phyloP scores from a whole-genome alignment of 1,140 invertebrate genomes.

The Drosophila ironensis region DNA sequence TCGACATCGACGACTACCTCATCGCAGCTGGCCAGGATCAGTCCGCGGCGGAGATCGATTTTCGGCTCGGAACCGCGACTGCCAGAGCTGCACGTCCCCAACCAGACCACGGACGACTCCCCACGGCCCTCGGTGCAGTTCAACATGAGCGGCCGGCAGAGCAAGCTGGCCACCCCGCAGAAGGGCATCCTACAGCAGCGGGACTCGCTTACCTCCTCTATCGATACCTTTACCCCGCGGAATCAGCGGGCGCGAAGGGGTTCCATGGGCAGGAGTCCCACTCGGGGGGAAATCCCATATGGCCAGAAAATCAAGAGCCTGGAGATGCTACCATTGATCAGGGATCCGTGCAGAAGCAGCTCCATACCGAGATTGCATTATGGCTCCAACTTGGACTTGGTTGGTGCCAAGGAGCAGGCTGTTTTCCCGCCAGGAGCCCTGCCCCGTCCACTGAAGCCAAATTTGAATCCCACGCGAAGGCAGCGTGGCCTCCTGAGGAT shows the following conservation, averaged over 20 bases:
- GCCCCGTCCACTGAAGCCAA: slow-evolving; percentile 73
- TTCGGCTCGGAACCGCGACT: slow-evolving; percentile 47
- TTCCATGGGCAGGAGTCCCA: slow-evolving; percentile 23
- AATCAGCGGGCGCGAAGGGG: slow-evolving; percentile 39
- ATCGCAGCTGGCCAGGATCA: slow-evolving; percentile 25
- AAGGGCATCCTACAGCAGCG: slow-evolving; percentile 75
- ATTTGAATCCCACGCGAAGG: slow-evolving; percentile 73
- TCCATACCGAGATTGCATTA: slow-evolving; percentile 69
- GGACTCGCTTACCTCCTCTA: slow-evolving; percentile 68
- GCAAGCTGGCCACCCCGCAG: slow-evolving; percentile 59
- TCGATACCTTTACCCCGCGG: slow-evolving; percentile 68
- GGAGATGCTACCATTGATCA: slow-evolving; percentile 66
- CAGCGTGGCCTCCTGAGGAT: slow-evolving; percentile 68
- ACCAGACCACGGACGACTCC: slow-evolving; percentile 59
- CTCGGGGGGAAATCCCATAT: slow-evolving; percentile 1
- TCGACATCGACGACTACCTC: slow-evolving; percentile 79
- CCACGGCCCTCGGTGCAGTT: slow-evolving; percentile 78
- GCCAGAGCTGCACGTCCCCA: slow-evolving; percentile 41
- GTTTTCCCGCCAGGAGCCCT: slow-evolving; percentile 70
- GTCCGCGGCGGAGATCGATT: slow-evolving; percentile 53
- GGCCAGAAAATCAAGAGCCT: slow-evolving; percentile 65
- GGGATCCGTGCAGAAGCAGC: slow-evolving; percentile 61
- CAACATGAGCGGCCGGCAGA: slow-evolving; percentile 70
- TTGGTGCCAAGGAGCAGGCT: slow-evolving; percentile 35
- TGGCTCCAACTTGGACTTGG: slow-evolving; percentile 56